Evolutionary conservation across 2,888 invertebrate species (phyloP), one percentile per base, ranked within the genome.

Genomic region (Epinotia ramella): DNA sequence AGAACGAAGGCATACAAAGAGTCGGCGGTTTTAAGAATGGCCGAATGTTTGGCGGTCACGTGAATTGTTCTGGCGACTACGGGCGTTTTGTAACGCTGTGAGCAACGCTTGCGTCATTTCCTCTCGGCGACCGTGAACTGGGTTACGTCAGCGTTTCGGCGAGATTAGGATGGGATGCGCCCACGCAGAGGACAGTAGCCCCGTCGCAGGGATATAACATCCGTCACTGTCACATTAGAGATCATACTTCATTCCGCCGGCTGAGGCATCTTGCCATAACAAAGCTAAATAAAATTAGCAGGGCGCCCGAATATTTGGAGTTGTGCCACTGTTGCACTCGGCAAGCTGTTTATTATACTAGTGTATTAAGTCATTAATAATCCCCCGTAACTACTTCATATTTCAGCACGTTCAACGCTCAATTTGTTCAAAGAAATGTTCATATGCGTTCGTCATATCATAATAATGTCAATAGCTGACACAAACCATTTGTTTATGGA

Each of bases 51-150:
- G 79, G 75, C 77, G 80, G 81, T 85, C 86, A 86, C 84, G 86
- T 84, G 84, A 81, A 83, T 81, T 82, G 84, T 89, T 90, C 90
- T 90, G 87, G 90, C 90, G 85, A 87, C 84, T 87, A 85, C 82
- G 83, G 83, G 40, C 40, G 40, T 89, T 86, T 91, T 88, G 90
- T 87, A 91, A 91, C 83, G 82, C 83, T 83, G 70, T 68, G 67
- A 73, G 85, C 81, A 82, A 83, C 82, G 88, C 85, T 92, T 92
- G 93, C 93, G 94, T 94, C 94, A 94, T 92, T 93, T 94, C 94
- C 94, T 94, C 87, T 88, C 82, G 88, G 80, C 91, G 94, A 91
- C 94, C 94, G 91, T 94, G 94, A 94, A 93, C 93, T 81, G 86
- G 77, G 90, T 93, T 91, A 93, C 93, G 93, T 94, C 92, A 92